Evolutionary conservation across 2,888 invertebrate species (phyloP).

Genomic region (Augiades crinisus): DNA sequence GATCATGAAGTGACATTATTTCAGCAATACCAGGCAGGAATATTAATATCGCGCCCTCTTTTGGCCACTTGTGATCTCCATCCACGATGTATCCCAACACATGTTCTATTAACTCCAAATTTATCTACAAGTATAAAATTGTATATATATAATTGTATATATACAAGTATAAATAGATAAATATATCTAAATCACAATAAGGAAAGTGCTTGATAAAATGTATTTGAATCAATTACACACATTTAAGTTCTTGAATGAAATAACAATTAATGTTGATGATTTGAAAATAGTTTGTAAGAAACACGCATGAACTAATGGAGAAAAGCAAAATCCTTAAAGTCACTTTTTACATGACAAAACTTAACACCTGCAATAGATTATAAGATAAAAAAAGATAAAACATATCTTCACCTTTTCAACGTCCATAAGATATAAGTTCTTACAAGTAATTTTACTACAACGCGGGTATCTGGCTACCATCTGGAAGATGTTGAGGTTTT

Average conservation of each 20-base stretch:
- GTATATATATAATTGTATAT: slow-evolving; percentile 5
- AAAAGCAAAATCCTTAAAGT: no score
- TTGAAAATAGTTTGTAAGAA: no score
- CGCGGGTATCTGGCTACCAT: slow-evolving; percentile 84
- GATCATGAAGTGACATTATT: slow-evolving; percentile 87
- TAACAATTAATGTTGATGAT: no score
- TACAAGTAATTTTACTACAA: slow-evolving; percentile 84
- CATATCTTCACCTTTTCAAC: slow-evolving; percentile 83
- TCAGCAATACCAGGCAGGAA: slow-evolving; percentile 91
- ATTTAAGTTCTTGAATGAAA: no score
- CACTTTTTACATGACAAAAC: no score
- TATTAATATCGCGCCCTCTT: slow-evolving; percentile 88
- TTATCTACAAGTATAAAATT: slow-evolving; percentile 73
- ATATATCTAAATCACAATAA: neutral
- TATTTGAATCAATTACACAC: no score
- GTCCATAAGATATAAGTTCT: slow-evolving; percentile 89
- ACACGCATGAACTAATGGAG: no score
- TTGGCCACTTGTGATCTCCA: slow-evolving; percentile 85
- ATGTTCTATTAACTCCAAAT: slow-evolving; percentile 88
- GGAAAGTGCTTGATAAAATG: no score
- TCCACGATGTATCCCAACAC: slow-evolving; percentile 86
- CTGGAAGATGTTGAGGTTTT: slow-evolving; percentile 85
- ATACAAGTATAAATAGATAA: no score
- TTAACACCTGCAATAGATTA: no score
- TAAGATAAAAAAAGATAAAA: no score